A percentile compares a stretch with the other conserved stretches of the same genome.
These are phyloP conservation scores for Amphimedon queenslandica DNA, from an alignment of 37 sponge, comb jelly and placozoan genomes.

Conservation along the genomic window DNA sequence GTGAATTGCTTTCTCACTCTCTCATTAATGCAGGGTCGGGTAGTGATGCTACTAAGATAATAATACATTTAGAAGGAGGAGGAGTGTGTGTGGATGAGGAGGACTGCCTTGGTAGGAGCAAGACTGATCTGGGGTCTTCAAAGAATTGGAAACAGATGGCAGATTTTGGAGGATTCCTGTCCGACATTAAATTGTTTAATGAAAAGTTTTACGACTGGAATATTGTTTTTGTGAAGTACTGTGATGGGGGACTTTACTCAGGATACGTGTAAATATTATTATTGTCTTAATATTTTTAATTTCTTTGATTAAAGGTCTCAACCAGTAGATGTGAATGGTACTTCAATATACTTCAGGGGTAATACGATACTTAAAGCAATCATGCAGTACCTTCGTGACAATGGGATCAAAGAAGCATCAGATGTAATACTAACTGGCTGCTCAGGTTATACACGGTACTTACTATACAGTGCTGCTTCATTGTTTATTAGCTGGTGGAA, in stretches of 20 bases:
- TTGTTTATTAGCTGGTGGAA: conserved; percentile 83
- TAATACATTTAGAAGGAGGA: conserved; percentile 72
- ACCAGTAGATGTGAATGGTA: neutral
- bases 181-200: conserved; percentile 41
- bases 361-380: conserved; percentile 17
- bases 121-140: conserved; percentile 66
- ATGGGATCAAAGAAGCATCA: conserved; percentile 50
- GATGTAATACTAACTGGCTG: conserved; percentile 82
- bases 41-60: conserved; percentile 56
- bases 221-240: conserved; percentile 72
- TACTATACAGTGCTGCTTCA: too few relatives aligned
- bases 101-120: conserved; percentile 58
- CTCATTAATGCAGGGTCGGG: too few relatives aligned
- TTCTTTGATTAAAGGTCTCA: too few relatives aligned
- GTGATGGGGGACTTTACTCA: conserved; percentile 83
- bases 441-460: too few relatives aligned
- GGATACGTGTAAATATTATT: conserved; percentile 66
- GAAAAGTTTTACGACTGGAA: conserved; percentile 73
- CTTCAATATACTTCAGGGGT: conserved; percentile 6
- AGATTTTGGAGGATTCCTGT: conserved; percentile 38
- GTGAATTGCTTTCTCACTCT: too few relatives aligned
- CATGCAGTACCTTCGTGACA: conserved; percentile 7
- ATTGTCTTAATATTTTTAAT: too few relatives aligned
- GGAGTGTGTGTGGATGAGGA: conserved; percentile 61
- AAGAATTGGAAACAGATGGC: conserved; percentile 15